Evolutionary conservation across 2,113 vertebrate genomes (phyloP).

Genomic region (Balaeniceps rex): DNA sequence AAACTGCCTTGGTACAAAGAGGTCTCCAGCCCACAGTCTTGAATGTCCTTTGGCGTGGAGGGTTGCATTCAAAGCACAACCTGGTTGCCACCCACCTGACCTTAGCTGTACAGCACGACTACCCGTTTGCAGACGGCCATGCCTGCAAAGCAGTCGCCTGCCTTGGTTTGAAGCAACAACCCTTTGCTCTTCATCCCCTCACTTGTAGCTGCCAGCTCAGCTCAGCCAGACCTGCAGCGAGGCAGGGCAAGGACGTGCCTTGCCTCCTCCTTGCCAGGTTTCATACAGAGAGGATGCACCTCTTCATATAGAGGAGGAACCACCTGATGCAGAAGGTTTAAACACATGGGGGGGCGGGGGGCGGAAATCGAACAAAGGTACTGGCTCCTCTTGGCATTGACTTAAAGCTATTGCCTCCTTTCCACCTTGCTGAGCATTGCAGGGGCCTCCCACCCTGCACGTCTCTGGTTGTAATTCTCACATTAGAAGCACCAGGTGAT

Average conservation of each 20-base stretch:
- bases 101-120: not conserved
- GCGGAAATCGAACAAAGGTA: not conserved
- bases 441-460: not conserved
- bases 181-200: not conserved
- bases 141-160: not conserved
- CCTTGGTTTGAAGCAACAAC: not conserved
- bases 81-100: not conserved
- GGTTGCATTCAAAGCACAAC: not conserved
- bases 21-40: not conserved
- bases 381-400: not conserved
- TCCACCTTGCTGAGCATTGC: not conserved
- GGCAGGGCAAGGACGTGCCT: not conserved
- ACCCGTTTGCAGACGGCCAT: not conserved
- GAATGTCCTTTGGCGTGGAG: not conserved
- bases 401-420: not conserved
- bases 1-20: not conserved
- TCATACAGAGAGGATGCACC: not conserved
- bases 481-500: not conserved
- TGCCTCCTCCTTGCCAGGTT: not conserved
- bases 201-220: not conserved
- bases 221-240: accelerated
- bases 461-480: not conserved
- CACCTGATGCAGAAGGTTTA: not conserved
- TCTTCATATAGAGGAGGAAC: not conserved
- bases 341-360: not conserved